Evolutionary conservation across 2,888 invertebrate species (phyloP).

Genomic region (Luffia ferchaultella): DNA sequence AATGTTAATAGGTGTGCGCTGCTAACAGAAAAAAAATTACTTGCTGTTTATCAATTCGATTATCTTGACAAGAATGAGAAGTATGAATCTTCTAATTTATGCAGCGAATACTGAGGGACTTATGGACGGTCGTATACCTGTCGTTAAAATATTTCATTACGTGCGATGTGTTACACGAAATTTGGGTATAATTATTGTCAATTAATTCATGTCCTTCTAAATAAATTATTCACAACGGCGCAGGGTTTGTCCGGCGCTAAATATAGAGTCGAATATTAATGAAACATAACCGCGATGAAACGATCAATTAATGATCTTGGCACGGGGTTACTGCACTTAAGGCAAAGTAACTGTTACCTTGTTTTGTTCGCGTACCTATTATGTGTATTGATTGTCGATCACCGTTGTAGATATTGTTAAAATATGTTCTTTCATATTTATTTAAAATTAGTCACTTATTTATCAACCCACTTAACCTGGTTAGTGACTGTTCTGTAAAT

Average conservation of each 20-base stretch:
- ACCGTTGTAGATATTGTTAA: not conserved
- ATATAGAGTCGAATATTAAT: conserved; percentile 28
- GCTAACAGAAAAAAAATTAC: not conserved
- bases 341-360: not conserved
- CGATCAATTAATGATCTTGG: conserved; percentile 52
- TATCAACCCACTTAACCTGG: too few species aligned
- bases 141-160: not conserved
- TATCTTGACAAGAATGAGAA: not conserved
- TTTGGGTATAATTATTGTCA: not conserved
- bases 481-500: too few species aligned
- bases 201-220: not conserved
- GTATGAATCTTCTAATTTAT: not conserved
- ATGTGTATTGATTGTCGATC: not conserved
- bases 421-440: not conserved
- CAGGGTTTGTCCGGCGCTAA: conserved; percentile 8
- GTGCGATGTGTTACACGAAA: not conserved
- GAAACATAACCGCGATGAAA: conserved; percentile 50
- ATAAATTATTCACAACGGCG: not conserved
- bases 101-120: not conserved
- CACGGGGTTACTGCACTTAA: conserved; percentile 25
- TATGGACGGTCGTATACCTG: not conserved
- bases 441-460: too few species aligned
- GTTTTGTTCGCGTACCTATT: not conserved
- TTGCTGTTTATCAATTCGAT: not conserved
- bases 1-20: not conserved